A percentile compares a stretch with the other conserved stretches of the same genome.
Conservation (phyloP, 2,888 invertebrate genomes). For the Pyrochroa serraticornis region DNA sequence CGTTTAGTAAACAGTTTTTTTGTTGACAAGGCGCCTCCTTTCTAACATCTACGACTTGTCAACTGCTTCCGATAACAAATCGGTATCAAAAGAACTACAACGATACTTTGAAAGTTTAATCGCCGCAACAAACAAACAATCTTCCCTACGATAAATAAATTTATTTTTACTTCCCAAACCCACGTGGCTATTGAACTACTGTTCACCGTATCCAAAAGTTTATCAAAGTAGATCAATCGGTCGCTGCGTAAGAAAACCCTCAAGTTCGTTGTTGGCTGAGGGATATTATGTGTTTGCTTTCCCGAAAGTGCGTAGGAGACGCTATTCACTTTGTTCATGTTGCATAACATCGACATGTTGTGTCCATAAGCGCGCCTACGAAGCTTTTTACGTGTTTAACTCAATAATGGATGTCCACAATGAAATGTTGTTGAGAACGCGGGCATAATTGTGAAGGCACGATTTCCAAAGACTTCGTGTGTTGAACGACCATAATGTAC, state of each 20-base stretch:
- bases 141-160: conserved; percentile 7
- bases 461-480: too few species aligned
- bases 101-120: too few species aligned
- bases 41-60: too few species aligned
- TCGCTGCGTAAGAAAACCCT: too few species aligned
- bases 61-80: too few species aligned
- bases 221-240: too few species aligned
- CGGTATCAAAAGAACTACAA: too few species aligned
- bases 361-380: conserved; percentile 26
- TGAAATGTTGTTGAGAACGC: too few species aligned
- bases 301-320: conserved; percentile 20
- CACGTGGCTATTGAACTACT: not conserved
- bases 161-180: conserved; percentile 2
- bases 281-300: conserved; percentile 25
- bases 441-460: too few species aligned
- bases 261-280: not conserved
- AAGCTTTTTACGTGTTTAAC: conserved; percentile 2
- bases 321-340: conserved; percentile 24
- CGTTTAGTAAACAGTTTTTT: too few species aligned
- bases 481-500: too few species aligned
- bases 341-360: conserved; percentile 16
- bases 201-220: not conserved
- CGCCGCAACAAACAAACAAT: conserved; percentile 3
- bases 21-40: too few species aligned
- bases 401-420: not conserved